phyloP scores from a whole-genome alignment of 2,797 vertebrate species.

The Phataginus tricuspis region DNA sequence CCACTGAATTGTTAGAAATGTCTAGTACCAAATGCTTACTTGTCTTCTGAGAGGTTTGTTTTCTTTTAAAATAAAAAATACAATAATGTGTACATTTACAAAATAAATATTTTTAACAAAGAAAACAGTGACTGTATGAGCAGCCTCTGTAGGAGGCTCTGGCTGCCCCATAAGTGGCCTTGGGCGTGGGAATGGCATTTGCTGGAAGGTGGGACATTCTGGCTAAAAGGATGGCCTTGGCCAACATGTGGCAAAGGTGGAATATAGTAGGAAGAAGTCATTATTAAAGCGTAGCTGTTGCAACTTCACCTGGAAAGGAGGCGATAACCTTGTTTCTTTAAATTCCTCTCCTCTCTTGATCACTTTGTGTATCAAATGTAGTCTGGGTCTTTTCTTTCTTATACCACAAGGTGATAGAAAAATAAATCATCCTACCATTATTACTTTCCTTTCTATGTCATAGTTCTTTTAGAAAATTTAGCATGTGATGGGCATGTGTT shows the following conservation, averaged over 20 bases:
- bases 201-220: neutral
- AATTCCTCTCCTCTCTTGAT: neutral
- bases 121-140: neutral
- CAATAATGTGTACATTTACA: neutral
- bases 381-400: neutral
- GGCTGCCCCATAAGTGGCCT: neutral
- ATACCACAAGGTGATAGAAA: neutral
- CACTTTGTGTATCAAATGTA: neutral
- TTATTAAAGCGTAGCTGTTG: neutral
- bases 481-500: neutral
- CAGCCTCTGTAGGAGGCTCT: neutral
- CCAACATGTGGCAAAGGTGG: neutral
- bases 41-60: neutral
- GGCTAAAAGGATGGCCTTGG: neutral
- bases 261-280: neutral
- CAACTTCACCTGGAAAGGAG: neutral
- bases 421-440: neutral
- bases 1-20: neutral
- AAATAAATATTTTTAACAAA: constrained; percentile 22
- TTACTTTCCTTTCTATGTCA: neutral
- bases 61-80: constrained; percentile 34
- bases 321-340: neutral
- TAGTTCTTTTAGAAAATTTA: neutral
- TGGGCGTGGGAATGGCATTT: neutral
- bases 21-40: neutral